Base-by-base conservation (phyloP, 2,797 vertebrate genomes). In the Manis crassicaudata region DNA sequence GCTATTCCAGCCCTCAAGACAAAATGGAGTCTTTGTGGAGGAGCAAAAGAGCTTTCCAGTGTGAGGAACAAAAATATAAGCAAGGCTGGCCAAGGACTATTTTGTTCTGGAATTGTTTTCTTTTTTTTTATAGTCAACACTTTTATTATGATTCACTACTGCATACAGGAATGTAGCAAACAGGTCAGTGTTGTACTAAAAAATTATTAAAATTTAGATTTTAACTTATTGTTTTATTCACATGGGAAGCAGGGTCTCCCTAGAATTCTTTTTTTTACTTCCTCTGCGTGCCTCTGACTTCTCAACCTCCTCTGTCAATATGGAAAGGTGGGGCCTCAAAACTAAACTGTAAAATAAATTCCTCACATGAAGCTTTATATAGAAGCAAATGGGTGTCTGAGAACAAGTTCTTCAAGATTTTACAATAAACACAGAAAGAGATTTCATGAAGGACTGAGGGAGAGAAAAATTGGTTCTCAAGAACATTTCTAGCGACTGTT, bases 401-500 rank as follows among this genome's bases (percentile, higher is more conserved):
- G 79, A 60, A 60, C 23, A 93, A 90, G 73, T 21, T 94, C 73
- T 87, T 85, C 77, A 85, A 95, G 63, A 79, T 79, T 93, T 88
- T 90, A 85, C 7, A 80, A 79, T 81, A 88, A 88, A 92, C 5
- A 25, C 68, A 75, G 58, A 60, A 37, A 54, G 52, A 76, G 46
- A 92, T 67, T 80, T 94, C 72, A 85, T 40, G 62, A 90, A 91
- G 56, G 35, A 85, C 32, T 79, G 88, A 77, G 68, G 50, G 75
- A 83, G 73, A 58, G 25, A 29, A 77, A 93, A 62, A 50, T 0
- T 76, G 32, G 29, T 90, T 95, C 77, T 93, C 40, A 60, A 77
- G 84, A 94, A 81, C 29, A 95, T 92, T 88, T 73, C 68, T 20
- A 88, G 73, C 88, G 88, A 95, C 88, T 65, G 70, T 86, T 88